phyloP scores from a whole-genome alignment of 2,888 invertebrate genomes.

The Stratiomys singularior region DNA sequence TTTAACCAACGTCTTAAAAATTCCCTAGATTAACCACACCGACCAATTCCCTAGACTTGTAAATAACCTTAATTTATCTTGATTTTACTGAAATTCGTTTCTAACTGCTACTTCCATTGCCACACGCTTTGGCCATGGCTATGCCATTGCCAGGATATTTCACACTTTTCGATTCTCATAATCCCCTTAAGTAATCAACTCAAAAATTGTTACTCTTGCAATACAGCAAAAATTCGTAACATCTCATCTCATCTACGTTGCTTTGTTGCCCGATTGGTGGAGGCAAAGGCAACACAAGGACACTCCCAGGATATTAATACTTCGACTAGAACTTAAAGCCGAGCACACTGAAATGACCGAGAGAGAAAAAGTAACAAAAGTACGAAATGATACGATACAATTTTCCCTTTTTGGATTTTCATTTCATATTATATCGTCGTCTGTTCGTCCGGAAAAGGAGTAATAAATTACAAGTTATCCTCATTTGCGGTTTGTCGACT shows the following conservation, averaged over 20 bases:
- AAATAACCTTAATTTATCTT: constrained; percentile 30
- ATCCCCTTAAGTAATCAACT: constrained; percentile 36
- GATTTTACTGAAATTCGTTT: constrained; percentile 3
- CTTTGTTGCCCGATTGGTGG: not conserved
- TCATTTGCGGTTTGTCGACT: constrained; percentile 49
- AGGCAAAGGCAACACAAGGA: not conserved
- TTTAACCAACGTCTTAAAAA: too few species aligned
- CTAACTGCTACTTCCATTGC: not conserved
- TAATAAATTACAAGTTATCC: constrained; percentile 52
- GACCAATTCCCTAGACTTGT: not conserved
- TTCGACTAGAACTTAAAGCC: not conserved
- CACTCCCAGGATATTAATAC: constrained; percentile 16
- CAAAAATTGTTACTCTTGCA: not conserved
- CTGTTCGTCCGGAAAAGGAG: constrained; percentile 4
- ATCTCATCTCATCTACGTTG: not conserved
- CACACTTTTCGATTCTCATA: constrained; percentile 30
- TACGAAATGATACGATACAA: not conserved
- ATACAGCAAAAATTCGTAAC: constrained; percentile 1
- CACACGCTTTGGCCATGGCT: too few species aligned
- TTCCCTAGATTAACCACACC: too few species aligned
- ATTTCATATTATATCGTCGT: constrained; percentile 27
- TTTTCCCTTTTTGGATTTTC: constrained; percentile 8
- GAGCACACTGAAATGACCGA: not conserved
- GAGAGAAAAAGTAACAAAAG: not conserved
- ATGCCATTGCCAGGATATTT: not conserved